Percentiles rank a stretch among this genome's conserved stretches.
Conservation (phyloP, 1,140 invertebrate species). For the Drosophila tropicalis region DNA sequence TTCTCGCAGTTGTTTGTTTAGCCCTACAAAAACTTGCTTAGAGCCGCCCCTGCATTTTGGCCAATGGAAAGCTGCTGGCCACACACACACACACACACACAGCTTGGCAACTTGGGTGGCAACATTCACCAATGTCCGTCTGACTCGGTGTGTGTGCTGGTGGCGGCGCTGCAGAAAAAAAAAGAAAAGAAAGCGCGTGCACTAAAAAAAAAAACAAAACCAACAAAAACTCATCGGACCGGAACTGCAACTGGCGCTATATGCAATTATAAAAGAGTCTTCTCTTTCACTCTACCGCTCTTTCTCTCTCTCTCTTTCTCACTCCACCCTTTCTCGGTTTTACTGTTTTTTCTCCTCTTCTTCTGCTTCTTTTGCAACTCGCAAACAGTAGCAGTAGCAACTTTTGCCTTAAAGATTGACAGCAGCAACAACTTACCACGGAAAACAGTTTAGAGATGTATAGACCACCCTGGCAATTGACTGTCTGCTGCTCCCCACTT, state of each 20-base stretch:
- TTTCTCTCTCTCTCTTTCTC: not conserved
- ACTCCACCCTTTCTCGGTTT: constrained; percentile 4
- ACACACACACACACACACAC: constrained; percentile 22
- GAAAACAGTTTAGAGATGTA: constrained; percentile 28
- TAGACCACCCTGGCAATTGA: constrained; percentile 60
- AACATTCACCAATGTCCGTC: constrained; percentile 71
- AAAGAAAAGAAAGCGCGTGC: constrained; percentile 79
- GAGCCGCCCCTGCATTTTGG: constrained; percentile 50
- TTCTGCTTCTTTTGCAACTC: constrained; percentile 19
- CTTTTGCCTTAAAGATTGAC: constrained; percentile 79
- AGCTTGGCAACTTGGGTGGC: constrained; percentile 78
- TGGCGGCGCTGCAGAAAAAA: constrained; percentile 77
- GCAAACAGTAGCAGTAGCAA: constrained; percentile 65
- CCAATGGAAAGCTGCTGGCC: constrained; percentile 49
- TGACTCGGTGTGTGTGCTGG: constrained; percentile 24
- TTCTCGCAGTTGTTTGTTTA: not conserved
- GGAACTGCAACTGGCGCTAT: constrained; percentile 80
- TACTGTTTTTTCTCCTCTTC: not conserved
- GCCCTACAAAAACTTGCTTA: not conserved
- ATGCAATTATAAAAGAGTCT: constrained; percentile 70
- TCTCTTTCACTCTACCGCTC: not conserved
- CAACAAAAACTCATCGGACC: constrained; percentile 67
- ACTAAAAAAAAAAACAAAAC: constrained; percentile 47
- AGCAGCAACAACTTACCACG: constrained; percentile 55
- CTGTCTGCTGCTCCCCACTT: constrained; percentile 20